A percentile compares a stretch with the other conserved stretches of the same genome.
Evolutionary conservation across 1,140 invertebrate species (phyloP).

Genomic region (Drosophila erecta): DNA sequence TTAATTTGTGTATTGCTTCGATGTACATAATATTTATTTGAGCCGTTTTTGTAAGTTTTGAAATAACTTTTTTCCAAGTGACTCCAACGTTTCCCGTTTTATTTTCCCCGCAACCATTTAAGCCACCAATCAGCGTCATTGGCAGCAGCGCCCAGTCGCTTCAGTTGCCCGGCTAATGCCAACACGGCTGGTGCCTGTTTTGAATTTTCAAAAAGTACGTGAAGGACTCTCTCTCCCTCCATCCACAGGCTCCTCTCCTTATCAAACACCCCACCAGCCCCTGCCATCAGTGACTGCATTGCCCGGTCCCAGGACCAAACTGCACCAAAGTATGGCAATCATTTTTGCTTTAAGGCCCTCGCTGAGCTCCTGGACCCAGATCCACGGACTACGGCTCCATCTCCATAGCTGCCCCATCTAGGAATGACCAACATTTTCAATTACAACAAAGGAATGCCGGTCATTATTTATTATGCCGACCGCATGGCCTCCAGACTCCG

Average conservation of each 20-base stretch:
- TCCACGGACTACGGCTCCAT: constrained; percentile 19
- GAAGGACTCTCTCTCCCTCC: constrained; percentile 46
- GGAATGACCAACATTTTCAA: constrained; percentile 83
- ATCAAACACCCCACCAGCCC: not conserved
- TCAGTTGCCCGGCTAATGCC: constrained; percentile 65
- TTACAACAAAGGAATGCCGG: constrained; percentile 83
- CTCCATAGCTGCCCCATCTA: constrained; percentile 31
- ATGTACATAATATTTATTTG: not conserved
- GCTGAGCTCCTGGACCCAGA: constrained; percentile 52
- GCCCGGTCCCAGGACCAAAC: constrained; percentile 57
- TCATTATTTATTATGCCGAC: constrained; percentile 83
- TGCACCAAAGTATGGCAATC: constrained; percentile 82
- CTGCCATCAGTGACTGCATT: constrained; percentile 46
- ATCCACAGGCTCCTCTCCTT: not conserved
- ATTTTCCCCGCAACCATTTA: constrained; percentile 52
- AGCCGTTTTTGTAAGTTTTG: not conserved
- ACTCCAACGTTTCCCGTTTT: not conserved
- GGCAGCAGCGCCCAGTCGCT: constrained; percentile 49
- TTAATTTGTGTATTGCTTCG: not conserved
- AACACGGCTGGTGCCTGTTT: constrained; percentile 73
- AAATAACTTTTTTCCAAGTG: constrained; percentile 14
- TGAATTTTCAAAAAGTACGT: constrained; percentile 83
- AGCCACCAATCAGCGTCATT: constrained; percentile 80
- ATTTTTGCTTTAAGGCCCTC: constrained; percentile 78
- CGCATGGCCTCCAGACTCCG: constrained; percentile 71